Evolutionary conservation across 2,888 invertebrate species (phyloP), one percentile per base, ranked within the genome.

Genomic region (Phengaris alcon): DNA sequence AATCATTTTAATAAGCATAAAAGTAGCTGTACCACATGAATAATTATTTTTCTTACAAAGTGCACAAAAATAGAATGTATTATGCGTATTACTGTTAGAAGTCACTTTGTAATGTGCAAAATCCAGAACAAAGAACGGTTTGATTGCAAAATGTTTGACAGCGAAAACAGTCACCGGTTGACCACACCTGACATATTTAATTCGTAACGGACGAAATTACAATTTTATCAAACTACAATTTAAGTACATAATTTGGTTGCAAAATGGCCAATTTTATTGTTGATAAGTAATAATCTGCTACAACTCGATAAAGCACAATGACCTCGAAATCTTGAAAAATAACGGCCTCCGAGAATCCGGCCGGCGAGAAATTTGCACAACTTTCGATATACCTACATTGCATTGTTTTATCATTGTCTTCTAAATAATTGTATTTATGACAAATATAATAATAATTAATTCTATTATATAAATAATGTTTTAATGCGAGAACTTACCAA

Each of bases 301-400:
- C 80, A 78, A 81, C 80, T 80, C 80, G 80, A 78, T 83, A 79
- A 82, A 84, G 92, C 90, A 80, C 92, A 89, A 85, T 92, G 92
- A 93, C 92, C 92, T 86, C 81, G 84, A 84, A 86, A 90, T 90
- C 87, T 91, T 90, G 86, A 91, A 93, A 91, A 91, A 88, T 93
- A 93, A 93, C 92, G 92, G 92, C 90, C 81, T 80, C 75, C 76
- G 77, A 78, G 68, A 75, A 77, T 78, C 79, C 80, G 78, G 80
- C 82, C 79, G 80, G 80, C 77, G 69, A 78, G 78, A 78, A 76
- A 78, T 78, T 80, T 79, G 52, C 54, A 54, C 35, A 22, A 52
- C 22, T 72, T 35, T 72, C 13, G 13, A 22, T 22, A 13, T 72
- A 9, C 35, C 35, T 35, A 35, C 54, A 54, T 54, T 22, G 35